Base-by-base conservation (phyloP, 2,797 vertebrate species). In the Botia almorhae region DNA sequence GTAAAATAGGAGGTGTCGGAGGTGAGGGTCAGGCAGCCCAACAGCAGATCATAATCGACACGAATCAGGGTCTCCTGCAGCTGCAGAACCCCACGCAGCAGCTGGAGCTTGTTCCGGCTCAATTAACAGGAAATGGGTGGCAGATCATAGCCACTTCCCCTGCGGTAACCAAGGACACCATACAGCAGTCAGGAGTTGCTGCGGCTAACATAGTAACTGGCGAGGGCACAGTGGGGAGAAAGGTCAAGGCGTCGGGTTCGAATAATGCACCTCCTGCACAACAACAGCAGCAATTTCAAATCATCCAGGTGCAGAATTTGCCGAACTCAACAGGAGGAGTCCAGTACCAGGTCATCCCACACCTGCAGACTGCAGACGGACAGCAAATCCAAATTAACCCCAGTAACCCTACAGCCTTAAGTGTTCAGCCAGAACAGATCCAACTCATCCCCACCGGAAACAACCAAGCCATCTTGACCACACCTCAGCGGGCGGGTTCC, bases 331-430 rank as follows among this genome's bases (percentile, higher is more conserved):
- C 95, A 0, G 96, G 96, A 13, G 96, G 94, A 53, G 94, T 99
- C 53, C 98, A 99, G 89, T 99, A 99, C 88, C 98, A 99, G 93
- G 96, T 99, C 85, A 97, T 99, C 88, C 97, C 98, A 17, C 98
- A 99, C 85, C 92, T 99, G 88, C 98, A 99, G 91, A 95, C 98
- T 3, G 92, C 97, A 0, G 98, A 99, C 87, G 95, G 97, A 82
- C 97, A 98, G 90, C 97, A 98, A 89, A 95, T 98, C 91, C 97
- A 99, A 74, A 94, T 98, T 88, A 96, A 93, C 89, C 92, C 97
- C 14, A 92, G 94, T 83, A 96, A 93, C 78, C 50, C 95, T 51
- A 89, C 96, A 64, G 93, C 96, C 87, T 92, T 98, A 12, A 91
- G 91, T 7, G 65, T 88, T 19, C 87, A 94, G 43, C 91, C 95